Base-by-base conservation (phyloP, 2,113 vertebrate species). In the Columbina picui region DNA sequence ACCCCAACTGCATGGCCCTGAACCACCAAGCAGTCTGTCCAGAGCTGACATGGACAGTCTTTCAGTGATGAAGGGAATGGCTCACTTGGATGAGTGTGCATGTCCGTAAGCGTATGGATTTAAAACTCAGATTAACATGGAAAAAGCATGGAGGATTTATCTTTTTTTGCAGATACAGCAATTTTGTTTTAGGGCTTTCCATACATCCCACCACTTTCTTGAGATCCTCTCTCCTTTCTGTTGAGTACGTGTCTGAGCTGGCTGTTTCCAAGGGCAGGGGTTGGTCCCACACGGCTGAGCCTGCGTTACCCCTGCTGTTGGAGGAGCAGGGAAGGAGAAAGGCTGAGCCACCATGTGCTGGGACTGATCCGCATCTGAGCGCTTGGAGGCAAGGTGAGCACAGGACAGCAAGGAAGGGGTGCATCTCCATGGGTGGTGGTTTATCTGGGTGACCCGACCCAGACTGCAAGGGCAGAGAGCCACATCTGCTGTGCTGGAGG, bases 271-370 rank as follows among this genome's bases (percentile, higher is more conserved):
- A 69, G 39, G 53, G 34, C 47, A 50, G 61, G 55, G 53, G 20
- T 47, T 55, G 26, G 29, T 22, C 23, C 61, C 9, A 7, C 52
- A 7, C 8, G 1, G 1, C 23, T 55, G 61, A 75, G 27, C 34
- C 41, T 50, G 36, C 30, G 55, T 63, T 50, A 13, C 22, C 27
- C 26, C 34, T n/a, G 39, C 55, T 63, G 30, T 9, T 60, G 89
- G 43, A 65, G 57, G 15, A 78, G 50, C 32, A 52, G 50, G 41
- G 57, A 38, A 59, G 65, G 52, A 59, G 38, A 68, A 75, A 15
- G 45, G 34, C 53, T 68, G 61, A 75, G 61, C 47, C 47, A 56
- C 30, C 55, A 36, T 1, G 0, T 0, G 0, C 32, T 32, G 59
- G 29, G 16, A 55, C 55, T 1, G 3, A 30, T 15, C n/a, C 30